These are phyloP conservation scores for Morpho deidamia DNA, from an alignment of 2,888 invertebrate genomes.

Conservation along the genomic window DNA sequence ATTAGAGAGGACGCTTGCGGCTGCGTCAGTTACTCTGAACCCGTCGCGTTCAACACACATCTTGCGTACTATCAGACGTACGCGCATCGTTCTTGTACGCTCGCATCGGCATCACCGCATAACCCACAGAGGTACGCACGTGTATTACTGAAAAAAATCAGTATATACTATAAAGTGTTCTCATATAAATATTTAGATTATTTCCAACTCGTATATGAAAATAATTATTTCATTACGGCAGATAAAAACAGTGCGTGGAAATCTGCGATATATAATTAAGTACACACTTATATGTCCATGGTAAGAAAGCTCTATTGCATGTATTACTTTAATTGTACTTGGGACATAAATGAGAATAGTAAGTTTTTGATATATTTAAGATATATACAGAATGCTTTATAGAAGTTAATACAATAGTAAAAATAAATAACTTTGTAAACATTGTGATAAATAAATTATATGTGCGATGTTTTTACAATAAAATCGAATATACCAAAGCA, in stretches of 20 bases:
- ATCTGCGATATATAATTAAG: not conserved
- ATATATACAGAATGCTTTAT: too few relatives aligned
- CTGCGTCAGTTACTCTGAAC: conserved; percentile 68
- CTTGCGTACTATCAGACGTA: conserved; percentile 29
- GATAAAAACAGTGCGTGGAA: conserved; percentile 2
- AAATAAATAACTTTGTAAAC: too few relatives aligned
- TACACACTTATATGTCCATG: too few relatives aligned
- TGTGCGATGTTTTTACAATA: too few relatives aligned
- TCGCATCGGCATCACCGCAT: conserved; percentile 32
- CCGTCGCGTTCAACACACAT: conserved; percentile 59
- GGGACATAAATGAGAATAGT: too few relatives aligned
- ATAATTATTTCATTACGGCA: not conserved
- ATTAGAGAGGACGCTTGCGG: conserved; percentile 73
- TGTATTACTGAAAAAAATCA: conserved; percentile 25
- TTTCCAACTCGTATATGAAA: not conserved
- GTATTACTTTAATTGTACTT: too few relatives aligned
- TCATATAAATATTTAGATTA: not conserved
- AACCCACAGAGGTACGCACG: conserved; percentile 58
- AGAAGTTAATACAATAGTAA: too few relatives aligned
- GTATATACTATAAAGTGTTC: not conserved
- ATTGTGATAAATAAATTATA: too few relatives aligned
- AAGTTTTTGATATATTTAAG: too few relatives aligned
- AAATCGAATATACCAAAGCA: too few relatives aligned
- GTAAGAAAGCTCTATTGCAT: too few relatives aligned
- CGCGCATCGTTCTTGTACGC: conserved; percentile 29